phyloP scores from a whole-genome alignment of 2,888 invertebrate genomes.

The Pandemis corylana region DNA sequence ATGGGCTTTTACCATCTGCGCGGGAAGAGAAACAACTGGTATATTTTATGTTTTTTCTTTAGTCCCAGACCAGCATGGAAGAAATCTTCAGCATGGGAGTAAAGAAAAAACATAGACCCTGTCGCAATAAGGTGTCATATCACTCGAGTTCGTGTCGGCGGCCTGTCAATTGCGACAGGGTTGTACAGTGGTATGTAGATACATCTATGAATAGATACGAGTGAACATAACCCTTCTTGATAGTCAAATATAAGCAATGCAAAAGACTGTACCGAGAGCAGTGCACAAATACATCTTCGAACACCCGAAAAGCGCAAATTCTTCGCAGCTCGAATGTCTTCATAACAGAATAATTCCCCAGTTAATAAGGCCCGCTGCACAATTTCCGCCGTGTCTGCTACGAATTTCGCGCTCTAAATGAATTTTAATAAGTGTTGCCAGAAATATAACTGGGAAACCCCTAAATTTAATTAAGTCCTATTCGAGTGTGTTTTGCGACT shows the following conservation, averaged over 20 bases:
- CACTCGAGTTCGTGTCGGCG: too few species aligned
- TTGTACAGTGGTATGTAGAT: too few species aligned
- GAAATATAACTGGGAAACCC: slow-evolving; percentile 39
- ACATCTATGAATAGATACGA: too few species aligned
- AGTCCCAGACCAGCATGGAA: too few species aligned
- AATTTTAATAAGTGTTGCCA: slow-evolving; percentile 42
- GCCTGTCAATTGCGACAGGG: too few species aligned
- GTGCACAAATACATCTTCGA: not conserved
- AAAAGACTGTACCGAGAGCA: not conserved
- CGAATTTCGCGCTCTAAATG: slow-evolving; percentile 40
- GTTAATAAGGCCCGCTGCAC: slow-evolving; percentile 39
- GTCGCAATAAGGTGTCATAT: too few species aligned
- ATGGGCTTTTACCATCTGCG: too few species aligned
- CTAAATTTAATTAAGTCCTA: slow-evolving; percentile 39
- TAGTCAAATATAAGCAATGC: not conserved
- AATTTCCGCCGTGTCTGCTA: slow-evolving; percentile 40
- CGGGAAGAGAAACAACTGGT: too few species aligned
- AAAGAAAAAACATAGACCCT: too few species aligned
- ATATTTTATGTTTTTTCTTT: too few species aligned
- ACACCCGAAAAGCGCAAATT: slow-evolving; percentile 16
- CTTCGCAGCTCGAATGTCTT: slow-evolving; percentile 16
- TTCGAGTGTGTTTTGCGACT: slow-evolving; percentile 9
- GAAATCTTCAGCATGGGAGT: too few species aligned
- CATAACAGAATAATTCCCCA: slow-evolving; percentile 36
- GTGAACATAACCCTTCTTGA: too few species aligned